Conservation (phyloP, 35 echinoderm and acorn worm species). For the Nesometra sesokonis region DNA sequence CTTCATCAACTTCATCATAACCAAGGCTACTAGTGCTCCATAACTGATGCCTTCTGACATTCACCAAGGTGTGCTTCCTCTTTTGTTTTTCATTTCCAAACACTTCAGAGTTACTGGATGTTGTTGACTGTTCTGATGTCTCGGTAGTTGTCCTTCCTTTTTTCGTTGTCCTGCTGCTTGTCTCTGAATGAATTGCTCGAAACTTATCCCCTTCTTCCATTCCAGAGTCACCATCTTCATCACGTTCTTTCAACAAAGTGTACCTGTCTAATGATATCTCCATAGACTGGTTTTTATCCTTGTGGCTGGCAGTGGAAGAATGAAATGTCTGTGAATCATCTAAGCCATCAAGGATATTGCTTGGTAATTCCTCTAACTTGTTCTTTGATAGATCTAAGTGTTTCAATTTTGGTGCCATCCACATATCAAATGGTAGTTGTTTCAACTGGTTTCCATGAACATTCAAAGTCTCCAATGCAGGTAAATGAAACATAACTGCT, state of each 20-base stretch:
- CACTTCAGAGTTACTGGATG: slow-evolving; percentile 18
- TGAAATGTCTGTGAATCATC: not conserved
- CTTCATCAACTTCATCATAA: slow-evolving; percentile 42
- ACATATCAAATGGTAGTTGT: slow-evolving; percentile 87
- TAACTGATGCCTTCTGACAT: slow-evolving; percentile 50
- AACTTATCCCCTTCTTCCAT: not conserved
- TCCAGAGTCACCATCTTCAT: not conserved
- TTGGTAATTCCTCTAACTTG: slow-evolving; percentile 60
- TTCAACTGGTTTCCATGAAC: slow-evolving; percentile 46
- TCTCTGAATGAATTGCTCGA: not conserved
- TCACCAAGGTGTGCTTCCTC: slow-evolving; percentile 17
- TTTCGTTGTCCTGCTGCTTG: not conserved
- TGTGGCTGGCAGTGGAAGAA: not conserved
- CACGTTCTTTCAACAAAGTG: not conserved
- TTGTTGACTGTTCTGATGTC: slow-evolving; percentile 6
- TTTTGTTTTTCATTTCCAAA: slow-evolving; percentile 4
- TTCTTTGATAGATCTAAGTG: slow-evolving; percentile 67
- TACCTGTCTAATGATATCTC: not conserved
- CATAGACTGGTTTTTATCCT: not conserved
- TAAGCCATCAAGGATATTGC: not conserved
- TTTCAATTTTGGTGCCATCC: slow-evolving; percentile 78
- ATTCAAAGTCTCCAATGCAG: slow-evolving; percentile 40
- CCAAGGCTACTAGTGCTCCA: slow-evolving; percentile 55
- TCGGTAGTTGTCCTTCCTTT: not conserved
- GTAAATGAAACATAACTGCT: slow-evolving; percentile 52